phyloP scores from a whole-genome alignment of 92 coral and sea anemone genomes.

The Porites divaricata region DNA sequence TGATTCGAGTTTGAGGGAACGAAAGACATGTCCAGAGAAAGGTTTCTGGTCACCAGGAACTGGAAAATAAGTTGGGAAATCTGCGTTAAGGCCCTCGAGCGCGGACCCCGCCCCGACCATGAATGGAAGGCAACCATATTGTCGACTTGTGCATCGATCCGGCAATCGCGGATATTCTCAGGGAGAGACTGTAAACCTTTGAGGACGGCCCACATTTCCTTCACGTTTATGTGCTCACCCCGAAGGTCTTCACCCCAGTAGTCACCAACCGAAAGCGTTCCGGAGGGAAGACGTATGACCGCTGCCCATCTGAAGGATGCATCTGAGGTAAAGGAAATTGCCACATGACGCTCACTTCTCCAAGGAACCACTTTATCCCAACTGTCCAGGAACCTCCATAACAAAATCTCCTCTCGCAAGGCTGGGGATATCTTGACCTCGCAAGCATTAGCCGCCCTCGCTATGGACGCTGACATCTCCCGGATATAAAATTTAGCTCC shows the following conservation, averaged over 20 bases:
- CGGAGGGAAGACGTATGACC: too few relatives aligned
- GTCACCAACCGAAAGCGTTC: too few relatives aligned
- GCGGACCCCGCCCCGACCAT: neutral
- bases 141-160: slow-evolving; percentile 7
- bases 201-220: too few relatives aligned
- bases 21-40: slow-evolving; percentile 17
- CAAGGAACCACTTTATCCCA: neutral
- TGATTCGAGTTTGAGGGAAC: slow-evolving; percentile 19
- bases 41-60: neutral
- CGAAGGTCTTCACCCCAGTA: too few relatives aligned
- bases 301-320: too few relatives aligned
- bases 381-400: neutral
- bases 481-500: too few relatives aligned
- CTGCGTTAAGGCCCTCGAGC: neutral
- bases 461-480: too few relatives aligned
- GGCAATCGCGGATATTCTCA: neutral
- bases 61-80: neutral
- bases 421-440: too few relatives aligned
- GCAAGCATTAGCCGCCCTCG: too few relatives aligned
- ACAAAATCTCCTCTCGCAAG: too few relatives aligned
- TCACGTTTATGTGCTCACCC: too few relatives aligned
- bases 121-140: neutral
- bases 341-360: neutral
- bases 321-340: neutral
- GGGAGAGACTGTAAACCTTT: slow-evolving; percentile 2